Percentiles rank a stretch among this genome's conserved stretches.
These are phyloP conservation scores for Phyllopteryx taeniolatus DNA, from an alignment of 2,113 vertebrate genomes.

Conservation along the genomic window DNA sequence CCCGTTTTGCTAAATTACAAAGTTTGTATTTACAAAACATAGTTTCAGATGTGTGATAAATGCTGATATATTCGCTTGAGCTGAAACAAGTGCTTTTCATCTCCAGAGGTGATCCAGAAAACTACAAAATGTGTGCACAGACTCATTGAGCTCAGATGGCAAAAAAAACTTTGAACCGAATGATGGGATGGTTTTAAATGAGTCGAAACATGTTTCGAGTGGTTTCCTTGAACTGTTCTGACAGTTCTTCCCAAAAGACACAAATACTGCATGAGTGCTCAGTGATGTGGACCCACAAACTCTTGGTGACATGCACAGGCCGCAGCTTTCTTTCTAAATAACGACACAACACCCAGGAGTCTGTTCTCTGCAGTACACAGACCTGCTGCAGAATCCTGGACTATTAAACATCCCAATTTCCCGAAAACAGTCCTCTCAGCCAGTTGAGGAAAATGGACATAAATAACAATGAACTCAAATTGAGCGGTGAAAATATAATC, in stretches of 20 bases:
- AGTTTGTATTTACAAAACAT: not conserved
- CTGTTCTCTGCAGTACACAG: slow-evolving; percentile 24
- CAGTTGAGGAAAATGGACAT: too few relatives aligned
- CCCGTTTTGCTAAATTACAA: not conserved
- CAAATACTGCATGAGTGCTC: slow-evolving; percentile 45
- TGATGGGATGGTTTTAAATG: slow-evolving; percentile 34
- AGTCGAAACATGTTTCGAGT: slow-evolving; percentile 36
- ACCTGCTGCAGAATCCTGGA: slow-evolving; percentile 15
- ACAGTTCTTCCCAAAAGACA: slow-evolving; percentile 54
- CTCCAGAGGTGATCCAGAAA: not conserved
- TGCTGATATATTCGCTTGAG: not conserved
- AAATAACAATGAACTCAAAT: not conserved
- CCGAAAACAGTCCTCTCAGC: too few relatives aligned
- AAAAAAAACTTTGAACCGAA: slow-evolving; percentile 30
- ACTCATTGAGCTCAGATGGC: slow-evolving; percentile 16
- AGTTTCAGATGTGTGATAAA: slow-evolving; percentile 2
- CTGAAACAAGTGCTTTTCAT: slow-evolving; percentile 11
- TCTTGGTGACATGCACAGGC: slow-evolving; percentile 39
- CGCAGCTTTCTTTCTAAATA: slow-evolving; percentile 17
- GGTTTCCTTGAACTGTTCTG: slow-evolving; percentile 48
- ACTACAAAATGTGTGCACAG: slow-evolving; percentile 2
- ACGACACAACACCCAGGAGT: slow-evolving; percentile 27
- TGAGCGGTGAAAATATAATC: not conserved
- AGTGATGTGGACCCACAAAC: slow-evolving; percentile 44
- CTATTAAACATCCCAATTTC: too few relatives aligned